Conservation (phyloP, 1,140 invertebrate genomes). For the Zaprionus taronus region DNA sequence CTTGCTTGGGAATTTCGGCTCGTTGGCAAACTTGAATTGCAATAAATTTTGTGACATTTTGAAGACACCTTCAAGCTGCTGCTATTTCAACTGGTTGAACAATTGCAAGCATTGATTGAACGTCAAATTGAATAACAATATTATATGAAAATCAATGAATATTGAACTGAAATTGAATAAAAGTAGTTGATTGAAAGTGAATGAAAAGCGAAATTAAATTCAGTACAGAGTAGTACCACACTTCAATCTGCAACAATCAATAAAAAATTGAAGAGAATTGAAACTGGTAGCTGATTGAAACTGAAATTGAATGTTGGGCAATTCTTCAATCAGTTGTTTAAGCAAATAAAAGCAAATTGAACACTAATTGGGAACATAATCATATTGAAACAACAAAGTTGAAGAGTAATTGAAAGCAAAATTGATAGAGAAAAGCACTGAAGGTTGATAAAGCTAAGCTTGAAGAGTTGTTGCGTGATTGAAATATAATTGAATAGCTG, state of each 20-base stretch:
- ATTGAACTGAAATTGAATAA: too few species aligned
- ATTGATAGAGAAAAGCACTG: neutral
- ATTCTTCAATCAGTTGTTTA: too few species aligned
- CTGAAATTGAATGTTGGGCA: too few species aligned
- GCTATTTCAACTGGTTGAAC: too few species aligned
- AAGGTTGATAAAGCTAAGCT: neutral
- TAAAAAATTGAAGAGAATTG: too few species aligned
- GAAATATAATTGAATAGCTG: neutral
- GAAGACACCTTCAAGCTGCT: neutral
- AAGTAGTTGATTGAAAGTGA: neutral
- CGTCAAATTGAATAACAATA: neutral
- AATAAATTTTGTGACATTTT: conserved; percentile 72
- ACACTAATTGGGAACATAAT: too few species aligned
- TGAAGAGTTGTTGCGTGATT: neutral
- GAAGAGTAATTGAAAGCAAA: too few species aligned
- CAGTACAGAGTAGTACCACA: neutral
- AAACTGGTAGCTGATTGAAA: neutral
- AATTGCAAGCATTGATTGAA: neutral
- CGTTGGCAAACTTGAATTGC: conserved; percentile 66
- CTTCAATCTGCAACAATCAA: neutral
- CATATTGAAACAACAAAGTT: too few species aligned
- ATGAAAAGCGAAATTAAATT: neutral
- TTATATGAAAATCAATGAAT: too few species aligned
- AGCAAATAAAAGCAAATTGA: too few species aligned
- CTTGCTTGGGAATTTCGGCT: conserved; percentile 23